Evolutionary conservation across 2,888 invertebrate genomes (phyloP), one percentile per base, ranked within the genome.

Genomic region (Tetragonisca angustula): DNA sequence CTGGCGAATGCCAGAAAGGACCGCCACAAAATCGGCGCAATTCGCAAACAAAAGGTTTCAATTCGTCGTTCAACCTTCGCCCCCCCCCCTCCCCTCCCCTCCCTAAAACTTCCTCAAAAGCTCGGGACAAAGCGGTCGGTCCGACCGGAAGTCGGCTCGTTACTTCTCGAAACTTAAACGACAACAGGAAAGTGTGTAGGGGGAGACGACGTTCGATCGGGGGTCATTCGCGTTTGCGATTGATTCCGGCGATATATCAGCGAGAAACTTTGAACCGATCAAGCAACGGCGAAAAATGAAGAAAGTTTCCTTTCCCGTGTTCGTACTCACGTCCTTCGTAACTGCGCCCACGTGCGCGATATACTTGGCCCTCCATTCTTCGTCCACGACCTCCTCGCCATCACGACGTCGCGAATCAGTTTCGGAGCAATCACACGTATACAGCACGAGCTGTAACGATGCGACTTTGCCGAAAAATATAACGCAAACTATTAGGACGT

Each of bases 181-280:
- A 65, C 64, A 36, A 19, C 62, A 4, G 4, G 32, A 62, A 62
- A 62, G 21, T 21, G 21, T 21, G 36, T n/a, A 32, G 36, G n/a
- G 36, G 36, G 21, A 6, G 64, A 65, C 1, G 32, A 32, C 15
- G n/a, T 65, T 65, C 36, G 64, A 65, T 36, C 36, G 64, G 71
- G 71, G 85, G 79, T 87, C 90, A 90, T 81, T 90, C 88, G 89
- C 83, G 90, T 87, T 77, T 90, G 89, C 92, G 93, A 94, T 94
- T 93, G 93, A 94, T 94, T 93, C 90, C 90, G 89, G 85, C 91
- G 91, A 92, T 93, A 93, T 93, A 93, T 92, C 91, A 90, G 64
- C 74, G 76, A 90, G 43, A 94, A 94, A 91, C 92, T 93, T 83
- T 91, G 88, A 84, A 87, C 90, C 82, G 83, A 78, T 78, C 84